Conservation (phyloP, 2,888 invertebrate species). For the Cantharis rustica region DNA sequence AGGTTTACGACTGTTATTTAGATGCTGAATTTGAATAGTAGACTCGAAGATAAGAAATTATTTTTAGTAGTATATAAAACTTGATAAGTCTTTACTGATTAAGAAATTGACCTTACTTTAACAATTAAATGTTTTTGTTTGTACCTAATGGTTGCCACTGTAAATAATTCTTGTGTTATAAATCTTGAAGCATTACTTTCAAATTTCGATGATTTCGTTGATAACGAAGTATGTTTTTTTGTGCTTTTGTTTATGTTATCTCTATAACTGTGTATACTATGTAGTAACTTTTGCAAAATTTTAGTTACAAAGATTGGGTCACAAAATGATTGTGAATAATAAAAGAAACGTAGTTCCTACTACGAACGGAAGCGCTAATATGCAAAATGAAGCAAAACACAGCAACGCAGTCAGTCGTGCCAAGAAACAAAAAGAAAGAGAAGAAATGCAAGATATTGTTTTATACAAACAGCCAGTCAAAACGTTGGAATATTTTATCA, state of each 20-base stretch:
- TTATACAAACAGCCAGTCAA: slow-evolving; percentile 81
- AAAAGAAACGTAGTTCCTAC: slow-evolving; percentile 41
- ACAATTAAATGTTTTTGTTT: not conserved
- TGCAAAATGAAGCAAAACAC: slow-evolving; percentile 8
- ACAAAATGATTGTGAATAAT: slow-evolving; percentile 63
- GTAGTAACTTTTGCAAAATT: slow-evolving; percentile 56
- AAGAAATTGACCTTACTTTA: not conserved
- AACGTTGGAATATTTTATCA: slow-evolving; percentile 79
- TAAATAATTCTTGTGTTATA: slow-evolving; percentile 14
- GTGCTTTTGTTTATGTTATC: slow-evolving; percentile 9
- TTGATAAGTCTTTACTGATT: not conserved
- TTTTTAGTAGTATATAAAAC: not conserved
- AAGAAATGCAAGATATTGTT: slow-evolving; percentile 71
- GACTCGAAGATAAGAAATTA: not conserved
- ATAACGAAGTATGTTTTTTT: not conserved
- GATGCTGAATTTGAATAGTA: not conserved
- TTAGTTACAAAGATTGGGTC: slow-evolving; percentile 63
- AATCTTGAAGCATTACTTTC: slow-evolving; percentile 2
- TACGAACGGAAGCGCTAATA: slow-evolving; percentile 37
- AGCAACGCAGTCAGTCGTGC: slow-evolving; percentile 12
- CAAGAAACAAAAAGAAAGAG: slow-evolving; percentile 56
- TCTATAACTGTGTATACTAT: slow-evolving; percentile 15
- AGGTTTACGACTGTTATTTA: not conserved
- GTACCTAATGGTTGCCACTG: not conserved
- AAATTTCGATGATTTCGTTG: slow-evolving; percentile 1